phyloP scores from a whole-genome alignment of 2,888 invertebrate species.

The Diogma glabrata region DNA sequence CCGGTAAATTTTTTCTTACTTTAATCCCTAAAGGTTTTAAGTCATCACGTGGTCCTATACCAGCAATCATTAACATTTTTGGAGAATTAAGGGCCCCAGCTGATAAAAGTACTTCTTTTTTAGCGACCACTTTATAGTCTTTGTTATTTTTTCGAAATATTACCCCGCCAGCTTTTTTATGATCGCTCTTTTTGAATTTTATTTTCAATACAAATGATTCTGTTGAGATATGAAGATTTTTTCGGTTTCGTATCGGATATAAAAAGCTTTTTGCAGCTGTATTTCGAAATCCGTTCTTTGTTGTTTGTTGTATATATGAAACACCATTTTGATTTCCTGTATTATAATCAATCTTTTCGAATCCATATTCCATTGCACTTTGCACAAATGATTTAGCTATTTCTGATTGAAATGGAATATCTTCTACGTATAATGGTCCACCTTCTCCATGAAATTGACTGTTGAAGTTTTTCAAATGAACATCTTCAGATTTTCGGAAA shows the following conservation, averaged over 20 bases:
- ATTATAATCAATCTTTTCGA: constrained; percentile 30
- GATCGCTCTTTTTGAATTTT: constrained; percentile 30
- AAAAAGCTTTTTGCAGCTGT: constrained; percentile 43
- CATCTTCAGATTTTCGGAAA: constrained; percentile 27
- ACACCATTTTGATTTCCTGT: constrained; percentile 38
- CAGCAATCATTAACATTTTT: constrained; percentile 73
- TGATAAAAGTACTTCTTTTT: constrained; percentile 62
- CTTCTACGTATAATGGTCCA: constrained; percentile 32
- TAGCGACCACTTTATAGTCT: constrained; percentile 32
- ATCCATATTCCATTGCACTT: constrained; percentile 44
- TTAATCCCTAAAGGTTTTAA: constrained; percentile 40
- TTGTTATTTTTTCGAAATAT: constrained; percentile 32
- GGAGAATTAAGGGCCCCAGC: constrained; percentile 76
- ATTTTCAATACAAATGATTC: constrained; percentile 37
- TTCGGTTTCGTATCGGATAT: constrained; percentile 35
- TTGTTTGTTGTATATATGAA: constrained; percentile 40
- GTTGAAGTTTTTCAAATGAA: constrained; percentile 18
- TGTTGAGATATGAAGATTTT: constrained; percentile 42
- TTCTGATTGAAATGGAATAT: constrained; percentile 33
- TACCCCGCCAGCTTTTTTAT: constrained; percentile 42
- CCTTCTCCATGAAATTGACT: constrained; percentile 29
- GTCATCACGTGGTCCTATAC: constrained; percentile 41
- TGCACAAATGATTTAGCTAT: constrained; percentile 46
- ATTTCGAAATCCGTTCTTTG: constrained; percentile 38
- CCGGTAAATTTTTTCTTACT: constrained; percentile 46